Evolutionary conservation across 2,888 invertebrate genomes (phyloP).

Genomic region (Luperina nickerlii): DNA sequence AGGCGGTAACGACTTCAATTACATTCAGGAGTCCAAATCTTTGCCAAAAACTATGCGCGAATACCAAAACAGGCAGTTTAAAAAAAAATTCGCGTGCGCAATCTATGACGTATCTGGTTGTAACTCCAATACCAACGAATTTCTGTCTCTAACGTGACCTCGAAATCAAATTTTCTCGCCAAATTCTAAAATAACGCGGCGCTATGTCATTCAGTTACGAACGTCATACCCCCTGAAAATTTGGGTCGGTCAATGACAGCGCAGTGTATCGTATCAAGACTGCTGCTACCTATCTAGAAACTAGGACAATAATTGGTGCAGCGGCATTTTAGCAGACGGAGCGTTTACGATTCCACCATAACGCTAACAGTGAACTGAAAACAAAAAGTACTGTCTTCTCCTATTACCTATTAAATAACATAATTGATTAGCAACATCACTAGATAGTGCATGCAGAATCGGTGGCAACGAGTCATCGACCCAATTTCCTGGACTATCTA

Average conservation of each 20-base stretch:
- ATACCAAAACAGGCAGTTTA: constrained; percentile 52
- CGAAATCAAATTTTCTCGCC: constrained; percentile 79
- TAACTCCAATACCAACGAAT: constrained; percentile 72
- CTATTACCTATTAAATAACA: constrained; percentile 22
- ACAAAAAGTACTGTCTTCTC: not conserved
- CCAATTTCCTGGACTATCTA: constrained; percentile 83
- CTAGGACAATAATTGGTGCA: constrained; percentile 70
- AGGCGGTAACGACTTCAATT: constrained; percentile 48
- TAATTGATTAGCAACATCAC: constrained; percentile 36
- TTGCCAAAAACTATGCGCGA: constrained; percentile 52
- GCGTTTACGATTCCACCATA: constrained; percentile 43
- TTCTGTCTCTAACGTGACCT: constrained; percentile 79
- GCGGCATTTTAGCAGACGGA: constrained; percentile 51
- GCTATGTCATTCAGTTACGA: constrained; percentile 79
- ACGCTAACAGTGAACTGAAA: not conserved
- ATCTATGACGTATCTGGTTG: constrained; percentile 73
- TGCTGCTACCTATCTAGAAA: constrained; percentile 61
- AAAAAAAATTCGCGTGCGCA: constrained; percentile 69
- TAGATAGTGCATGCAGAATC: constrained; percentile 63
- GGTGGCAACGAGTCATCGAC: constrained; percentile 82
- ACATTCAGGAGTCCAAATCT: constrained; percentile 36
- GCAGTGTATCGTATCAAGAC: constrained; percentile 73
- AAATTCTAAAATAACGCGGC: constrained; percentile 82
- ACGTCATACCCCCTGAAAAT: constrained; percentile 82
- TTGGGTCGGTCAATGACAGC: constrained; percentile 87